Evolutionary conservation across 2,113 vertebrate genomes (phyloP).

Genomic region (Oryzias woworae): DNA sequence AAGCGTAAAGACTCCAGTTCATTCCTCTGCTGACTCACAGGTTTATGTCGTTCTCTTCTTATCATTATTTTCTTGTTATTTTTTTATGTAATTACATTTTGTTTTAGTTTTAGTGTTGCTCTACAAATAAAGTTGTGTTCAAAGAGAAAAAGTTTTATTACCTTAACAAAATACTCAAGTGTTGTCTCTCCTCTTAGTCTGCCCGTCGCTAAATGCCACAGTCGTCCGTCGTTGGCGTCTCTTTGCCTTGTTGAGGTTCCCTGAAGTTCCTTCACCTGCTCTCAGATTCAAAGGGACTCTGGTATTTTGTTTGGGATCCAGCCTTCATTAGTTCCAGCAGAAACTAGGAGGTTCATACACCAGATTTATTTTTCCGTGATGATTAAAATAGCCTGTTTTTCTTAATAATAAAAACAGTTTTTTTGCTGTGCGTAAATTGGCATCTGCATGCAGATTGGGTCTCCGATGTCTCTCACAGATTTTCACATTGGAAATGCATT

Average conservation of each 20-base stretch:
- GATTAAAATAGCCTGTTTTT: conserved; percentile 44
- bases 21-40: too few relatives aligned
- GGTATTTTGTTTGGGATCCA: conserved; percentile 24
- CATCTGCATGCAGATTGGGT: background rate
- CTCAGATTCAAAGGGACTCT: conserved; percentile 5
- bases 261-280: conserved; percentile 12
- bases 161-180: too few relatives aligned
- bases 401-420: background rate
- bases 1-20: too few relatives aligned
- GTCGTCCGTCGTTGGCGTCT: too few relatives aligned
- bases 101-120: too few relatives aligned
- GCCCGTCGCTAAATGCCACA: too few relatives aligned
- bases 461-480: conserved; percentile 45
- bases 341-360: conserved; percentile 32
- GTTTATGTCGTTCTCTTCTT: too few relatives aligned
- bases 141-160: too few relatives aligned
- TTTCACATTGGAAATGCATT: conserved; percentile 37
- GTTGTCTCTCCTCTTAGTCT: too few relatives aligned
- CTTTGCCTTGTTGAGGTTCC: background rate
- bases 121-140: too few relatives aligned
- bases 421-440: background rate
- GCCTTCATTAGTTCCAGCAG: conserved; percentile 44
- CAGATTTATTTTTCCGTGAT: conserved; percentile 36
- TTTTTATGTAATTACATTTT: too few relatives aligned
- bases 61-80: too few relatives aligned